Evolutionary conservation across 1,140 invertebrate species (phyloP).

Genomic region (Polypedilum vanderplanki): DNA sequence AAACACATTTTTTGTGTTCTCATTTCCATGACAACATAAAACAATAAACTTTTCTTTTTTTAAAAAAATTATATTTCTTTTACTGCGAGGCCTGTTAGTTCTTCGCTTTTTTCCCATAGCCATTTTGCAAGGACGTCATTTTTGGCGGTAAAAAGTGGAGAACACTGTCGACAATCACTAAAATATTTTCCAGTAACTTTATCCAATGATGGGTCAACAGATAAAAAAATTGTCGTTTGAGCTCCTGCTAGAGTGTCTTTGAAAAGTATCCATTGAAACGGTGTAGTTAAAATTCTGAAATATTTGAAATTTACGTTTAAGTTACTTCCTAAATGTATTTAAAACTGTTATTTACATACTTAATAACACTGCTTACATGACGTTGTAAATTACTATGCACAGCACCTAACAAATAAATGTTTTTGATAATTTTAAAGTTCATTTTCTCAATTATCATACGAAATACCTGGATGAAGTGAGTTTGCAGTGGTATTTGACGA

Average conservation of each 20-base stretch:
- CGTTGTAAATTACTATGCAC: background rate
- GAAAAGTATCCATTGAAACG: slow-evolving; percentile 44
- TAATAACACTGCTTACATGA: background rate
- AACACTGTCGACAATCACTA: slow-evolving; percentile 48
- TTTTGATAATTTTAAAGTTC: background rate
- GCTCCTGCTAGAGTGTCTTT: slow-evolving; percentile 63
- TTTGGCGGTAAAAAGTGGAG: slow-evolving; percentile 39
- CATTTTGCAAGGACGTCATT: slow-evolving; percentile 53
- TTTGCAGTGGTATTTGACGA: slow-evolving; percentile 57
- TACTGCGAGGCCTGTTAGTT: slow-evolving; percentile 46
- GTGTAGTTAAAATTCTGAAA: slow-evolving; percentile 35
- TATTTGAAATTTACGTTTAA: slow-evolving; percentile 52
- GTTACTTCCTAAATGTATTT: slow-evolving; percentile 38
- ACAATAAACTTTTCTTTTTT: background rate
- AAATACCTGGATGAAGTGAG: slow-evolving; percentile 59
- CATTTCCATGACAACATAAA: background rate
- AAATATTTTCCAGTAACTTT: slow-evolving; percentile 53
- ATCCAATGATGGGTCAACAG: slow-evolving; percentile 61
- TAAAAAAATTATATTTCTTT: background rate
- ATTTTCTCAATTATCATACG: too few species aligned
- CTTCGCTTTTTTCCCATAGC: slow-evolving; percentile 67
- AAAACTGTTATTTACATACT: background rate
- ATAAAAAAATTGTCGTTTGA: slow-evolving; percentile 72
- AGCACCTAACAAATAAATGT: background rate
- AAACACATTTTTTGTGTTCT: background rate